Evolutionary conservation across 2,797 vertebrate species (phyloP).

Genomic region (Adelosebastes latens): DNA sequence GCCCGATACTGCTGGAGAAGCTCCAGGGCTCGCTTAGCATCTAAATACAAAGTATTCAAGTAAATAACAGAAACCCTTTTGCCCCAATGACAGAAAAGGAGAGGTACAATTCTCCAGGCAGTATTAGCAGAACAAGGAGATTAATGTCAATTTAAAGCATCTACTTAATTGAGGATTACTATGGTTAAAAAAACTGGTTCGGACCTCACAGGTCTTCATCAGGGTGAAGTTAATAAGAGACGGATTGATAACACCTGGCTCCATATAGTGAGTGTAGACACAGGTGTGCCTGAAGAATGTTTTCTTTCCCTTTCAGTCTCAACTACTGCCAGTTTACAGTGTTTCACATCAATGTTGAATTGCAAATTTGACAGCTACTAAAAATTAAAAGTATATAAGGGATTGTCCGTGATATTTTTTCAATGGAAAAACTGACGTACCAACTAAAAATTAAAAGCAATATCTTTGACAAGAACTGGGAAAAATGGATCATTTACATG

Average conservation of each 20-base stretch:
- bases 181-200: background rate
- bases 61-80: background rate
- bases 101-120: background rate
- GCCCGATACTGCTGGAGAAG: slow-evolving; percentile 92
- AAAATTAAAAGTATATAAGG: background rate
- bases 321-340: background rate
- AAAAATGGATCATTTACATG: too few species aligned
- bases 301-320: background rate
- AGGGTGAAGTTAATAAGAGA: background rate
- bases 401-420: too few species aligned
- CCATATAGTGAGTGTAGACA: background rate
- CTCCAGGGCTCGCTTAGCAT: slow-evolving; percentile 91
- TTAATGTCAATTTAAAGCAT: background rate
- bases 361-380: background rate
- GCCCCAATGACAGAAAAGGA: background rate
- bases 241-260: background rate
- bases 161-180: slow-evolving; percentile 8
- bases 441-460: too few species aligned
- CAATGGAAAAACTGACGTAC: too few species aligned
- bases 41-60: slow-evolving; percentile 69
- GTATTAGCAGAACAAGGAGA: background rate
- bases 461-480: too few species aligned
- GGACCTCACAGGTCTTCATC: background rate
- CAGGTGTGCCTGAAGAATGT: background rate
- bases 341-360: background rate